Base-by-base conservation (phyloP, 1,140 invertebrate genomes). In the Anoplophora glabripennis region DNA sequence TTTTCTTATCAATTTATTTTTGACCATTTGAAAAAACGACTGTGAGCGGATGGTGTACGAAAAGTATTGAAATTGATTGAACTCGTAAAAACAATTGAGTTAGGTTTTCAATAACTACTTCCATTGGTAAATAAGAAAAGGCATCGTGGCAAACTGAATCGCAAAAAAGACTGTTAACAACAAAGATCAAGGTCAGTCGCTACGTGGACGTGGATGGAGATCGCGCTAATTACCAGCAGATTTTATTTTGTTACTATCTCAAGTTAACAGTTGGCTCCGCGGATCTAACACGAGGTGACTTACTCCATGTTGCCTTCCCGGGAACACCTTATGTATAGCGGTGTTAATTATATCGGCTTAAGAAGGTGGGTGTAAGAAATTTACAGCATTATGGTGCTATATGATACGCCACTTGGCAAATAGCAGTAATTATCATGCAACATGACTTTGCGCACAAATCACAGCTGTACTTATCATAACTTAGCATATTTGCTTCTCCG, bases 371-470 rank as follows among this genome's bases (percentile, higher is more conserved):
- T 48, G 57, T 59, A 51, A 46, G 38, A 41, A 51, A 59, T 45
- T 59, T 59, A 36, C 41, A 44, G 18, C 49, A 53, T 53, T 59
- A 59, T 52, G 48, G 48, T 45, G 49, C 35, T 45, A 59, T 59
- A 53, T 45, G 41, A 42, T 59, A 59, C 17, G 36, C 41, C 48
- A 38, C 40, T 53, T 53, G 51, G 57, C 57, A 59, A 59, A 59
- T 59, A 47, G 49, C 48, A 28, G 49, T 59, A 59, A 59, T 59
- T 59, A 59, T 59, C 51, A 37, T 52, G 48, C 57, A 44, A 53
- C 46, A 59, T 53, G 53, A 59, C 41, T 57, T 49, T 49, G n/a
- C 42, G 54, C 42, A 56, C 54, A 46, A 56, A 45, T 56, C 45
- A 45, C 28, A 44, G 38, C 44, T 36, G 42, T 15, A 44, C 45